Evolutionary conservation across 2,888 invertebrate species (phyloP).

Genomic region (Ormyrus nitidulus): DNA sequence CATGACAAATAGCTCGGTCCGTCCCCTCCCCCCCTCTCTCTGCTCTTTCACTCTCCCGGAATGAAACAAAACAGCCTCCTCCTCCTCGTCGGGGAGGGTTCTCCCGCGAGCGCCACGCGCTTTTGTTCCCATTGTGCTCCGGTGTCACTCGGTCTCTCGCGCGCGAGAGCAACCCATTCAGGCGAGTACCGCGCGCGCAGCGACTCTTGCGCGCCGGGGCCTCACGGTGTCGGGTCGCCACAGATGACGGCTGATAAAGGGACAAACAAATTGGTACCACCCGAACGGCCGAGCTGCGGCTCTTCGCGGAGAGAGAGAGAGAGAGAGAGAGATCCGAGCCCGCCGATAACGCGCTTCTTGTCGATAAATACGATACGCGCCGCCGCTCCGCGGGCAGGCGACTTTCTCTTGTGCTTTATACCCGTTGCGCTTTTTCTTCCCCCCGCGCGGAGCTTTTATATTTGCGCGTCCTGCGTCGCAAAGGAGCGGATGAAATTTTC

Average conservation of each 20-base stretch:
- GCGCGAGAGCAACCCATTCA: constrained; percentile 62
- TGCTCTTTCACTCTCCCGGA: constrained; percentile 55
- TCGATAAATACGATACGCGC: constrained; percentile 71
- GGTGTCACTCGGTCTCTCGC: constrained; percentile 73
- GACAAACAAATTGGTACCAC: constrained; percentile 75
- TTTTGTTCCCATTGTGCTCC: constrained; percentile 72
- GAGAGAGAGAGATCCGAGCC: constrained; percentile 61
- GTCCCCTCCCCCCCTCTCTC: constrained; percentile 66
- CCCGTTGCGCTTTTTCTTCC: background rate
- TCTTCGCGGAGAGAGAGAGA: constrained; percentile 61
- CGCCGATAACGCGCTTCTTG: constrained; percentile 65
- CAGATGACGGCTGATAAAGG: constrained; percentile 74
- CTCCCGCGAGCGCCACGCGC: constrained; percentile 64
- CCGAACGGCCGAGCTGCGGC: constrained; percentile 68
- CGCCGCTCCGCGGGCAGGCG: background rate
- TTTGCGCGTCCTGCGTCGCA: too few species aligned
- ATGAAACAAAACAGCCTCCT: constrained; percentile 70
- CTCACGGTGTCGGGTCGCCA: constrained; percentile 45
- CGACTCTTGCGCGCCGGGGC: constrained; percentile 71
- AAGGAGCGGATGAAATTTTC: too few species aligned
- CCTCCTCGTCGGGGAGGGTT: background rate
- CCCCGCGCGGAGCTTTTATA: too few species aligned
- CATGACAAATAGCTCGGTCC: constrained; percentile 71
- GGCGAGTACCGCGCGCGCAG: constrained; percentile 59
- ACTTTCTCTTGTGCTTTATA: background rate